A percentile compares a stretch with the other conserved stretches of the same genome.
Evolutionary conservation across 2,888 invertebrate genomes (phyloP).

Genomic region (Cryptosula pallasiana): DNA sequence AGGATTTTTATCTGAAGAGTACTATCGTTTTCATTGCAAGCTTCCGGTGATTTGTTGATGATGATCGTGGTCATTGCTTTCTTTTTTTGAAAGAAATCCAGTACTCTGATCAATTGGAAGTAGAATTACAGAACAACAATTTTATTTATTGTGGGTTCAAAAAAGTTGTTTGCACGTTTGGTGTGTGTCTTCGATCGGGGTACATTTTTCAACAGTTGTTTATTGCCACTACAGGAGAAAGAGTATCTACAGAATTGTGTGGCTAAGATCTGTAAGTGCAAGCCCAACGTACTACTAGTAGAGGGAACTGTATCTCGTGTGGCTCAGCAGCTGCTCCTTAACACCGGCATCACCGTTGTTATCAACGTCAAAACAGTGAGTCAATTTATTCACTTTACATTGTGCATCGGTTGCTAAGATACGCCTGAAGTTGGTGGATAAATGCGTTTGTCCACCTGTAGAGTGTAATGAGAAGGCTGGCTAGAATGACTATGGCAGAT

Average conservation of each 20-base stretch:
- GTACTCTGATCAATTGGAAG: no score
- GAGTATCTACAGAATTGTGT: constrained; percentile 61
- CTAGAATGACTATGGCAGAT: constrained; percentile 76
- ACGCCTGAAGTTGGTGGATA: no score
- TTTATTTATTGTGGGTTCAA: no score
- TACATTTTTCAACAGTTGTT: neutral
- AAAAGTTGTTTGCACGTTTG: no score
- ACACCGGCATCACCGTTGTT: constrained; percentile 76
- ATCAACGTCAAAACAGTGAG: constrained; percentile 70
- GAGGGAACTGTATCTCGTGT: constrained; percentile 75
- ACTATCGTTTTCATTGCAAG: no score
- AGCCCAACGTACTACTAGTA: constrained; percentile 82
- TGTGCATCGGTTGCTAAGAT: no score
- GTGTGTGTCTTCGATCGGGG: no score
- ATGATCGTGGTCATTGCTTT: no score
- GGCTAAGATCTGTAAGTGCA: constrained; percentile 70
- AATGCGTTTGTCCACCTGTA: constrained; percentile 32
- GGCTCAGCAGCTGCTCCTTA: constrained; percentile 79
- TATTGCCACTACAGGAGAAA: constrained; percentile 40
- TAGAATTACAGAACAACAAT: no score
- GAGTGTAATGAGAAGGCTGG: constrained; percentile 71
- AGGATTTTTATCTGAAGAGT: no score
- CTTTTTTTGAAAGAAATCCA: no score
- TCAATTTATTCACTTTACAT: constrained; percentile 25
- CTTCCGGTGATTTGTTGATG: no score